Evolutionary conservation across 2,888 invertebrate genomes (phyloP), one percentile per base, ranked within the genome.

Genomic region (Cerceris rybyensis): DNA sequence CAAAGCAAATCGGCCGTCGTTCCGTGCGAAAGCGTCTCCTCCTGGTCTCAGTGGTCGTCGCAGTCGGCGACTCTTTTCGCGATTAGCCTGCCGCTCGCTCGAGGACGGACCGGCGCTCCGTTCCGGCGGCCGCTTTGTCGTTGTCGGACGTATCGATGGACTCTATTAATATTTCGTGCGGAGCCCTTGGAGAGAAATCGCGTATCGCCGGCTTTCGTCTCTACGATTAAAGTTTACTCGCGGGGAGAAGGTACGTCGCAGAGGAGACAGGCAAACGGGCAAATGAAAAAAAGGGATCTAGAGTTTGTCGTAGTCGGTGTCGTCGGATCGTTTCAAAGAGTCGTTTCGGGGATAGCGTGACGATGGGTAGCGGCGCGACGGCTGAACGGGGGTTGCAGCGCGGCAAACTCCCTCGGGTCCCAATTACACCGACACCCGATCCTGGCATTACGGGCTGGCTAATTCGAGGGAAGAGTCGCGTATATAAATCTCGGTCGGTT

Each of bases 351-450:
- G 79, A 82, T 78, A 72, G 75, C 75, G 72, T 68, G 85, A 81
- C 74, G 80, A 85, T 69, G 74, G 79, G 75, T 77, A 43, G 76
- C 64, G 74, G 63, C 71, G 70, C 71, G 81, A 73, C 61, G 66
- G 71, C 50, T 61, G 70, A 75, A 64, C 28, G 63, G 83, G 83
- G 82, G 87, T 82, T 79, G 88, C 86, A 87, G 70, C 82, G 85
- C 82, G 82, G 84, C 82, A 79, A 85, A 88, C 88, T 92, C 92
- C 92, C 92, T 87, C 83, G 92, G 90, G 92, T 91, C 92, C 92
- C 92, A 92, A 92, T 92, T 92, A 92, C 91, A 90, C 87, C 89
- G 92, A 92, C 92, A 92, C 91, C 88, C 91, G 92, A 92, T 91
- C 90, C 90, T 80, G 77, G 91, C 89, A 91, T 92, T 91, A 92